Evolutionary conservation across 2,797 vertebrate genomes (phyloP), one percentile per base, ranked within the genome.

Genomic region (Cyclura pinguis): DNA sequence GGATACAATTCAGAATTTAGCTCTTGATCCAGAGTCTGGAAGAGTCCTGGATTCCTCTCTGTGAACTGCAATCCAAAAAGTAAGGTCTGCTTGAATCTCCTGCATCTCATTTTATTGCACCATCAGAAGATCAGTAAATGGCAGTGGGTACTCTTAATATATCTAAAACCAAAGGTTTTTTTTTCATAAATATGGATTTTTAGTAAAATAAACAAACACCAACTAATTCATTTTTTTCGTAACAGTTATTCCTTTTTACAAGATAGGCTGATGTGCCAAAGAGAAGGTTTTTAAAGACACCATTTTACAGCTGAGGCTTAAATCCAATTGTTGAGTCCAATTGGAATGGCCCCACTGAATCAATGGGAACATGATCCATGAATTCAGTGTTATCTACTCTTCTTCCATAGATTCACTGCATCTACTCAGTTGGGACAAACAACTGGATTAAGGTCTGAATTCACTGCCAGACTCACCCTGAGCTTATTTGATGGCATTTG

Each of bases 391-490:
- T 59, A 59, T 59, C 59, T 18, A 20, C 16, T 59, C 59, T 22
- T 20, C 59, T 59, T 59, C 59, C 59, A 59, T 59, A 59, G 16
- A 18, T 59, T 59, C 59, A 3, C 22, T 59, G 18, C 16, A 59
- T 18, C 59, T 20, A 59, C 59, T 59, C 59, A 18, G 22, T 27
- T 27, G 12, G 64, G 64, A 67, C 64, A 67, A 27, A n/a, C 16
- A 14, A n/a, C 72, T 24, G 18, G 73, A 76, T 85, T 69, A 50
- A 32, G 47, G 47, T 18, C 9, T 32, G 6, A 91, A 81, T 74
- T 7, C 0, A 77, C 86, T 93, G 82, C 89, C 87, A 89, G 90
- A 92, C 88, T 89, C 9, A 62, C 59, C 13, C 78, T 32, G 84
- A n/a, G 85, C n/a, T 59, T 88, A 88, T 5, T 0, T 32, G 47